A percentile compares a stretch with the other conserved stretches of the same genome.
These are phyloP conservation scores for Hippocampus kuda DNA, from an alignment of 2,797 vertebrate species.

Conservation along the genomic window DNA sequence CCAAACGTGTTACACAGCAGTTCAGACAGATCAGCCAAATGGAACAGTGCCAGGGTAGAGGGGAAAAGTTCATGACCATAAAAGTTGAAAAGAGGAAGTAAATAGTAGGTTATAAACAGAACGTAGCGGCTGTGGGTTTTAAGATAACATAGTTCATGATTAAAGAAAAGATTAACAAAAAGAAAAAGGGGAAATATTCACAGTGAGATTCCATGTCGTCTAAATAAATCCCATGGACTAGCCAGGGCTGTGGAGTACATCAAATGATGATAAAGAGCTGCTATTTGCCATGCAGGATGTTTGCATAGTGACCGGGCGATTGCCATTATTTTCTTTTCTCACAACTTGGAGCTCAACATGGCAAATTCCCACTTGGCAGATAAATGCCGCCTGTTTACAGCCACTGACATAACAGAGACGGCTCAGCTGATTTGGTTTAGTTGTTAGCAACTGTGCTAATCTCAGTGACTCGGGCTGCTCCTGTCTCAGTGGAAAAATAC, in stretches of 20 bases:
- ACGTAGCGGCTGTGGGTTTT: not conserved
- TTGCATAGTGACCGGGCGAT: slow-evolving; percentile 1
- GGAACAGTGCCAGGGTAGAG: not conserved
- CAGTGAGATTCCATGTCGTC: not conserved
- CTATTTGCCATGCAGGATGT: not conserved
- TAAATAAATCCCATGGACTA: not conserved
- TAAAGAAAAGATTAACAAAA: not conserved
- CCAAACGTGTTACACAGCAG: not conserved
- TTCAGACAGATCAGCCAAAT: not conserved
- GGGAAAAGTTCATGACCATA: not conserved
- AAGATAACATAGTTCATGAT: not conserved
- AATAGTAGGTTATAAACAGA: not conserved
- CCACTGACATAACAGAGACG: slow-evolving; percentile 27
- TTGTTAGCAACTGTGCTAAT: slow-evolving; percentile 54
- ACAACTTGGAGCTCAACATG: slow-evolving; percentile 15
- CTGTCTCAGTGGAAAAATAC: slow-evolving; percentile 62
- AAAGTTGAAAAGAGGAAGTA: slow-evolving; percentile 7
- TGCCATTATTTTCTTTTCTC: slow-evolving; percentile 6
- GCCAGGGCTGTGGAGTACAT: not conserved
- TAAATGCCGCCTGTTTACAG: slow-evolving; percentile 26
- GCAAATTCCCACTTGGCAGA: slow-evolving; percentile 33
- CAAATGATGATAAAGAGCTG: slow-evolving; percentile 4
- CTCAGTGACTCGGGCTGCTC: slow-evolving; percentile 37
- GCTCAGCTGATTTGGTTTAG: slow-evolving; percentile 62
- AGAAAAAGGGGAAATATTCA: not conserved